These are phyloP conservation scores for Petrocephalus zakoni DNA, from an alignment of 2,113 vertebrate genomes.

Conservation along the genomic window DNA sequence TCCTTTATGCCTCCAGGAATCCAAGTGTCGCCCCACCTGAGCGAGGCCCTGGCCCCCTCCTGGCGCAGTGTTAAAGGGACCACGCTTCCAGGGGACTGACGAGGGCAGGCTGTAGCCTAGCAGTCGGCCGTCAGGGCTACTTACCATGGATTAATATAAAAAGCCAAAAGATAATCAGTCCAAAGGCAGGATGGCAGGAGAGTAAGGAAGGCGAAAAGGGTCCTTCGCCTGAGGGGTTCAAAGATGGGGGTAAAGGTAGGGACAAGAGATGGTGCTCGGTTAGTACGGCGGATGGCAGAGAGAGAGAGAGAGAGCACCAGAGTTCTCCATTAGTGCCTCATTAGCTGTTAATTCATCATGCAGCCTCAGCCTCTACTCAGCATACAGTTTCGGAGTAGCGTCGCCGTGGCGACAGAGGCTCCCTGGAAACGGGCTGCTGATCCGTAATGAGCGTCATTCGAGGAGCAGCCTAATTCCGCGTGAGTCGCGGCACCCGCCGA, in stretches of 20 bases:
- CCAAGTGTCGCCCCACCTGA: background rate
- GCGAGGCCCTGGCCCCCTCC: background rate
- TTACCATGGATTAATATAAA: constrained; percentile 99
- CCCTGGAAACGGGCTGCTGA: background rate
- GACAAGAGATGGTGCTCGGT: constrained; percentile 68
- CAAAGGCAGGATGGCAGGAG: constrained; percentile 99
- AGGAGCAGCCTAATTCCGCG: background rate
- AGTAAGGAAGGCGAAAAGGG: constrained; percentile 99
- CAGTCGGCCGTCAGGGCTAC: constrained; percentile 58
- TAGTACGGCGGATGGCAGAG: constrained; percentile 45
- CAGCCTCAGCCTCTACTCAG: background rate
- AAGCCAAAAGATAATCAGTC: constrained; percentile 99
- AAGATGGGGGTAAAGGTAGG: constrained; percentile 51
- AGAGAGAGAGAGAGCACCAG: constrained; percentile 2
- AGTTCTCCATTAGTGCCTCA: background rate
- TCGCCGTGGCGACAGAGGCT: background rate
- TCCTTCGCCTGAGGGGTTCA: constrained; percentile 86
- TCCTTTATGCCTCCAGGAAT: background rate
- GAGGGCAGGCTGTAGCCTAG: background rate
- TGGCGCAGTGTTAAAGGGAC: background rate
- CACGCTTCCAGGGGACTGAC: background rate
- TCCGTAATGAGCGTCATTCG: background rate
- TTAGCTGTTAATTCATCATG: constrained; percentile 10
- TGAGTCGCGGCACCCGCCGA: background rate
- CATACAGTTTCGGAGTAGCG: background rate